Conservation (phyloP, 2,113 vertebrate species). For the Sminthopsis crassicaudata region DNA sequence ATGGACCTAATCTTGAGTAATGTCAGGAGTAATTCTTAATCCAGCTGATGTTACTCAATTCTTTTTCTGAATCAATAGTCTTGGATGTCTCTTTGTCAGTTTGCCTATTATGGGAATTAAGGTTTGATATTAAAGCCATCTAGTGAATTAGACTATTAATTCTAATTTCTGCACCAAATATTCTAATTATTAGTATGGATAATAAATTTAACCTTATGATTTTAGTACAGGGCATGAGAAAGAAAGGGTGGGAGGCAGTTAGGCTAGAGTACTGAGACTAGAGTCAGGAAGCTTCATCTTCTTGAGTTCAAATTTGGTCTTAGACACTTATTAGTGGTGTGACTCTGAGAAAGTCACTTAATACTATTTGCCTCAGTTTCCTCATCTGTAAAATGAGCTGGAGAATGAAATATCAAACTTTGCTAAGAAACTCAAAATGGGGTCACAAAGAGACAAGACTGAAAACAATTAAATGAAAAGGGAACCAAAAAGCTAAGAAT, state of each 20-base stretch:
- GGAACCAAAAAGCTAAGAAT: not conserved
- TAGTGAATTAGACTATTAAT: not conserved
- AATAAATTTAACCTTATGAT: not conserved
- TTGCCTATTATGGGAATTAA: not conserved
- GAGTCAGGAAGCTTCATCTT: not conserved
- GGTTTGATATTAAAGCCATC: not conserved
- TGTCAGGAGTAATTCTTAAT: not conserved
- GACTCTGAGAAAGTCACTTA: not conserved
- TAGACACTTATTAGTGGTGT: not conserved
- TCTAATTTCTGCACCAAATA: not conserved
- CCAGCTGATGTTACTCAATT: not conserved
- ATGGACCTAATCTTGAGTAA: not conserved
- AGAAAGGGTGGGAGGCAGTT: not conserved
- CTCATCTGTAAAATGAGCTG: not conserved
- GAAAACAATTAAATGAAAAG: not conserved
- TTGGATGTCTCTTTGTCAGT: not conserved
- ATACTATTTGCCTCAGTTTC: not conserved
- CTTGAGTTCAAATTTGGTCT: not conserved
- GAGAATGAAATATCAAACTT: not conserved
- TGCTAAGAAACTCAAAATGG: not conserved
- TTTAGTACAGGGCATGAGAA: not conserved
- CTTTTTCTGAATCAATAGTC: not conserved
- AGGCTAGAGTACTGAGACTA: not conserved
- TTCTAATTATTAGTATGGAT: not conserved
- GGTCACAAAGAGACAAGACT: not conserved